Conservation (phyloP, 2,888 invertebrate genomes). For the Agrochola circellaris region DNA sequence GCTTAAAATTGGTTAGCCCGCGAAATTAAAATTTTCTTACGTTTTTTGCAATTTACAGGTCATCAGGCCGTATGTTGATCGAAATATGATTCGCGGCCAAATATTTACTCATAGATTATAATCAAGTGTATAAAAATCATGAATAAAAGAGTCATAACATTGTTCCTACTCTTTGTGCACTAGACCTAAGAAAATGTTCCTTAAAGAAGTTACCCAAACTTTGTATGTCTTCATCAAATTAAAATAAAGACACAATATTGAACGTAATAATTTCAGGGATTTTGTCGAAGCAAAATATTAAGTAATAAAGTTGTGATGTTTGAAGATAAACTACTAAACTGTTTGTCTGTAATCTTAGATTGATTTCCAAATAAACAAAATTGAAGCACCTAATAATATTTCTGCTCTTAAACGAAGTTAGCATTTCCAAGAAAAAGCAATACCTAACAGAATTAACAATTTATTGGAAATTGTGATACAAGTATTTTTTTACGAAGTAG, state of each 20-base stretch:
- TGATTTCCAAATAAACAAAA: neutral
- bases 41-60: too few species aligned
- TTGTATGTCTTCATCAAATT: neutral
- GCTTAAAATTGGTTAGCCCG: too few species aligned
- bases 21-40: too few species aligned
- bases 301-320: neutral
- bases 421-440: slow-evolving; percentile 3
- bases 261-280: neutral
- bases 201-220: neutral
- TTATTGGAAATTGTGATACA: neutral
- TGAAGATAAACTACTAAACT: slow-evolving; percentile 3
- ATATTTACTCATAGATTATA: too few species aligned
- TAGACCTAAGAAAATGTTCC: neutral
- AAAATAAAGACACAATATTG: neutral
- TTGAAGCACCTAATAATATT: neutral
- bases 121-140: too few species aligned
- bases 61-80: too few species aligned
- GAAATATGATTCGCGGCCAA: too few species aligned
- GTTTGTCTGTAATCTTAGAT: slow-evolving; percentile 2
- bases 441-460: neutral
- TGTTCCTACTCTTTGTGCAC: neutral
- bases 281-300: slow-evolving; percentile 8
- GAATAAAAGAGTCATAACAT: neutral
- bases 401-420: neutral
- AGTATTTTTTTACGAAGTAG: neutral